Evolutionary conservation across 2,113 vertebrate genomes (phyloP), one percentile per base, ranked within the genome.

Genomic region (Pomatostomus ruficeps): DNA sequence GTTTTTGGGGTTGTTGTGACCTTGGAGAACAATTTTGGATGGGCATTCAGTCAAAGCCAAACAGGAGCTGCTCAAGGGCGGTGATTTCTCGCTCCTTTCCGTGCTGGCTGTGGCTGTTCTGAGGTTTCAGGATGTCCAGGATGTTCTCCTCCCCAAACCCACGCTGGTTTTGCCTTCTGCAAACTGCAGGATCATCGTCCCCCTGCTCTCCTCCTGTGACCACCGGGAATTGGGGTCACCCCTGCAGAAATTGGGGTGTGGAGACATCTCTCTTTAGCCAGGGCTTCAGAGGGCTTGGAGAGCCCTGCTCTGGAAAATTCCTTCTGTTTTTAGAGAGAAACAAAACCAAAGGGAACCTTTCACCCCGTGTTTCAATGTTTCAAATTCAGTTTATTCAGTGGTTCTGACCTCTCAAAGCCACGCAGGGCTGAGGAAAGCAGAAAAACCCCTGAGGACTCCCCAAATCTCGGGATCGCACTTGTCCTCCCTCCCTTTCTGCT

Each of bases 111-210:
- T 9, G 58, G 38, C 36, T 46, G n/a, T 33, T 67, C 40, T 31
- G 26, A 38, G 68, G 18, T 72, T 62, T 23, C 2, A 8, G 7
- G 28, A 3, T 8, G 11, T 36, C 31, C 9, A 9, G 28, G 45
- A 33, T 48, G 36, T 52, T 35, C 55, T 15, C 20, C 33, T 65
- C 31, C 55, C 46, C 36, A 11, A 48, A 73, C 12, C 15, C 10
- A 14, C 0, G 2, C 38, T 1, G 1, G 6, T 91, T 91, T 36
- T 1, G 2, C 25, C 20, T n/a, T 38, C 61, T 70, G 35, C 45
- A 49, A 31, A 14, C 22, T 14, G 19, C 38, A 42, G 61, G 43
- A n/a, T 62, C 28, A 11, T n/a, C 67, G 18, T 14, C 3, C 3
- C 26, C 25, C 42, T 29, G 33, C 29, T 11, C 18, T 61, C 51